phyloP scores from a whole-genome alignment of 2,113 vertebrate species.

The Diadophis punctatus region DNA sequence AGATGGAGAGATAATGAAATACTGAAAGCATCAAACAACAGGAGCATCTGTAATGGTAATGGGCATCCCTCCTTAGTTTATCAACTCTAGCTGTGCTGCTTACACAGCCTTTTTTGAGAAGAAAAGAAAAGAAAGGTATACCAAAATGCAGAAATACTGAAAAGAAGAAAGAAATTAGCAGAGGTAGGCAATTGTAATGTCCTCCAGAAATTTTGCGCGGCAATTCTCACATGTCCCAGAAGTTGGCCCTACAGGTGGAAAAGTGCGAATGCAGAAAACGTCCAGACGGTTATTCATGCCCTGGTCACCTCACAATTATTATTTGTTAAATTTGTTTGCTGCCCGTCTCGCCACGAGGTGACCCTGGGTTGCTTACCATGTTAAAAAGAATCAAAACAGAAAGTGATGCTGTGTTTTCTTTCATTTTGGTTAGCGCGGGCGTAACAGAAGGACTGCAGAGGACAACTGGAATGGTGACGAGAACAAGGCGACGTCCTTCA shows the following conservation, averaged over 20 bases:
- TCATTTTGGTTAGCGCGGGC: neutral
- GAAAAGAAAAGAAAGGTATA: neutral
- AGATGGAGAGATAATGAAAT: conserved; percentile 78
- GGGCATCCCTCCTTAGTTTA: conserved; percentile 72
- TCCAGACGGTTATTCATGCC: neutral
- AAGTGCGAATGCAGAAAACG: neutral
- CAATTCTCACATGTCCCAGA: neutral
- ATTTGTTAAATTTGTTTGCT: neutral
- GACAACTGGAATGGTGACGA: neutral
- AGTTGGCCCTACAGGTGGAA: neutral
- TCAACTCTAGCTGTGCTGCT: conserved; percentile 74
- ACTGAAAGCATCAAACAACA: conserved; percentile 70
- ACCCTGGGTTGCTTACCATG: too few relatives aligned
- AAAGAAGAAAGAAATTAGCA: conserved; percentile 51
- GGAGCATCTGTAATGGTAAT: conserved; percentile 69
- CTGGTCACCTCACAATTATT: neutral
- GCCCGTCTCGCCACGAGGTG: neutral
- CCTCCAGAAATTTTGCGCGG: neutral
- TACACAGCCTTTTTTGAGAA: conserved; percentile 50
- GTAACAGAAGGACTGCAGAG: neutral
- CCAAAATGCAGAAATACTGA: conserved; percentile 56
- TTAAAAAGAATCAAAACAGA: too few relatives aligned
- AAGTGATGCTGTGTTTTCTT: neutral
- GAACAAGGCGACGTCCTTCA: neutral
- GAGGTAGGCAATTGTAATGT: neutral